These are phyloP conservation scores for Empidonax alnorum DNA, from an alignment of 2,113 vertebrate species.

Conservation along the genomic window DNA sequence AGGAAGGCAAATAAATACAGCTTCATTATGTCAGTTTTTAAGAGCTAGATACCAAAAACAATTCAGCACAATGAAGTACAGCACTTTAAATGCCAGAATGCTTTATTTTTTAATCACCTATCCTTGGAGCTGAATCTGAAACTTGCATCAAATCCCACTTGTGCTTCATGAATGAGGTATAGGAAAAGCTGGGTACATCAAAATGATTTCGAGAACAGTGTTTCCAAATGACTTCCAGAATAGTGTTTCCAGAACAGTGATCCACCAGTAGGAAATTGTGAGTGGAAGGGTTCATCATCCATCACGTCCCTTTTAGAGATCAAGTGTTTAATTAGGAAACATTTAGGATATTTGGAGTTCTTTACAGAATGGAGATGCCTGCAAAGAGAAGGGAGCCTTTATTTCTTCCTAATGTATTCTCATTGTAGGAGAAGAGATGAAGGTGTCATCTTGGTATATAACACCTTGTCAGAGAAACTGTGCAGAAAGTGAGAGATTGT, in stretches of 20 bases:
- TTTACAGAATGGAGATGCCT: background rate
- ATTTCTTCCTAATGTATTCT: background rate
- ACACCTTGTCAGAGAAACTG: background rate
- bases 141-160: background rate
- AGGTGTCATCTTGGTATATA: background rate
- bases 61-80: background rate
- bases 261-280: background rate
- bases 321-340: background rate
- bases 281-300: background rate
- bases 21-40: background rate
- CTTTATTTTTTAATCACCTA: background rate
- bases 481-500: background rate
- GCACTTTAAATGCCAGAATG: background rate
- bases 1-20: background rate
- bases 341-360: background rate
- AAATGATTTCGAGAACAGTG: background rate
- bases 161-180: background rate
- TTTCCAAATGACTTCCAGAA: background rate
- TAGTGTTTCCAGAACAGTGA: background rate
- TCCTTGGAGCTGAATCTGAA: background rate
- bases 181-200: background rate
- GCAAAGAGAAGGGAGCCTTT: background rate
- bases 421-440: background rate
- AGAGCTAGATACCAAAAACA: background rate
- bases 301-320: background rate